phyloP scores from a whole-genome alignment of 2,888 invertebrate species.

The Idaea aversata region DNA sequence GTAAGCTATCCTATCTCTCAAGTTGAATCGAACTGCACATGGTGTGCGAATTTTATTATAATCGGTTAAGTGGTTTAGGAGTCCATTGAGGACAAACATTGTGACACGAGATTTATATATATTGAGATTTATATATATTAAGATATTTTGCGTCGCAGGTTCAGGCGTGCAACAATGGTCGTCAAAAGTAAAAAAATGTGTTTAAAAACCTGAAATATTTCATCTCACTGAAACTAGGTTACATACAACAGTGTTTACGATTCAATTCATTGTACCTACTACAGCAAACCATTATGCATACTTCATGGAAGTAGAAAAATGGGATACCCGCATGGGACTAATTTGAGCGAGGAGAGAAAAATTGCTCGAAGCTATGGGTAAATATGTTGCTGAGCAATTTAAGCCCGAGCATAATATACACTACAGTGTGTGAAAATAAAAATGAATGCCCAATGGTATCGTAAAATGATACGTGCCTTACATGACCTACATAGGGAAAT shows the following conservation, averaged over 20 bases:
- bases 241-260: constrained; percentile 9
- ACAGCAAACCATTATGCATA: constrained; percentile 24
- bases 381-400: background rate
- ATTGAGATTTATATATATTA: too few relatives aligned
- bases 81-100: too few relatives aligned
- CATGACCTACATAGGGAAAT: too few relatives aligned
- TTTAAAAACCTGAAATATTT: too few relatives aligned
- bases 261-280: constrained; percentile 16
- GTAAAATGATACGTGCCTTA: background rate
- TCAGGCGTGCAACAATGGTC: too few relatives aligned
- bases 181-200: too few relatives aligned
- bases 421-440: background rate
- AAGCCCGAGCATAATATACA: background rate
- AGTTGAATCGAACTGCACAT: too few relatives aligned
- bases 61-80: too few relatives aligned
- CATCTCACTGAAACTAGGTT: constrained; percentile 5
- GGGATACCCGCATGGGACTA: constrained; percentile 17
- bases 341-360: constrained; percentile 22
- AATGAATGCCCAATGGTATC: background rate
- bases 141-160: too few relatives aligned
- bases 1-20: too few relatives aligned
- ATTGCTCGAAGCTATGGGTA: constrained; percentile 12
- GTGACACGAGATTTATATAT: too few relatives aligned
- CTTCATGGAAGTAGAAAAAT: constrained; percentile 20
- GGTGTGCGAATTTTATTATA: too few relatives aligned